Evolutionary conservation across 2,797 vertebrate genomes (phyloP).

Genomic region (Knipowitschia caucasica): DNA sequence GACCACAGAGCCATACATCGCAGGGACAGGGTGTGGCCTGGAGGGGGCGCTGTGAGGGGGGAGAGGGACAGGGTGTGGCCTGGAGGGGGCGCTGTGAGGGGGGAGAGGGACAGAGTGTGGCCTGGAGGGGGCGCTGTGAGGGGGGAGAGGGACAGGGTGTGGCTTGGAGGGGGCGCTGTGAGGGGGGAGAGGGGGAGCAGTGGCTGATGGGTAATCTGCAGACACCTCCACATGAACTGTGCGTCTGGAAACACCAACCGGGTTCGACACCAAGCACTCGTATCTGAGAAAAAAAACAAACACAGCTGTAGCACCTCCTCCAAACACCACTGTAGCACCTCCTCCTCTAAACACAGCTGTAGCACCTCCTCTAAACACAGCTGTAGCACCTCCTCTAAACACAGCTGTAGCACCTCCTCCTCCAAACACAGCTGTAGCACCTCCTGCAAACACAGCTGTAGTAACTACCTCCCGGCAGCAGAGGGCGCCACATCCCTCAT

Average conservation of each 20-base stretch:
- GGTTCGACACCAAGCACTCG: conserved; percentile 74
- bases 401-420: too few relatives aligned
- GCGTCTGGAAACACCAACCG: conserved; percentile 71
- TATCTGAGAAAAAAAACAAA: conserved; percentile 51
- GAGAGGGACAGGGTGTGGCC: too few relatives aligned
- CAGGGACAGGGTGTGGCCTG: conserved; percentile 69
- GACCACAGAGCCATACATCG: conserved; percentile 77
- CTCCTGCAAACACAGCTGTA: too few relatives aligned
- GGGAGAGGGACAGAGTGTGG: conserved; percentile 58
- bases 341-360: too few relatives aligned
- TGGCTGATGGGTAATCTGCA: conserved; percentile 40
- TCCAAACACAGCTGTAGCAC: too few relatives aligned
- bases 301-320: neutral
- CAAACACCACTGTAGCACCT: too few relatives aligned
- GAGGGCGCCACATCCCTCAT: conserved; percentile 60
- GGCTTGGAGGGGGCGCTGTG: conserved; percentile 34
- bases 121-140: conserved; percentile 47
- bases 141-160: too few relatives aligned
- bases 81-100: conserved; percentile 37
- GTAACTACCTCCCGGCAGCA: conserved; percentile 74
- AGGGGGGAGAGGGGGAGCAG: conserved; percentile 42
- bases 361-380: too few relatives aligned
- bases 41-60: conserved; percentile 46
- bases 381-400: too few relatives aligned
- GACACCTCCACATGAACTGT: conserved; percentile 67